These are phyloP conservation scores for Gallinago paraguaiae DNA, from an alignment of 2,113 vertebrate genomes.

Conservation along the genomic window DNA sequence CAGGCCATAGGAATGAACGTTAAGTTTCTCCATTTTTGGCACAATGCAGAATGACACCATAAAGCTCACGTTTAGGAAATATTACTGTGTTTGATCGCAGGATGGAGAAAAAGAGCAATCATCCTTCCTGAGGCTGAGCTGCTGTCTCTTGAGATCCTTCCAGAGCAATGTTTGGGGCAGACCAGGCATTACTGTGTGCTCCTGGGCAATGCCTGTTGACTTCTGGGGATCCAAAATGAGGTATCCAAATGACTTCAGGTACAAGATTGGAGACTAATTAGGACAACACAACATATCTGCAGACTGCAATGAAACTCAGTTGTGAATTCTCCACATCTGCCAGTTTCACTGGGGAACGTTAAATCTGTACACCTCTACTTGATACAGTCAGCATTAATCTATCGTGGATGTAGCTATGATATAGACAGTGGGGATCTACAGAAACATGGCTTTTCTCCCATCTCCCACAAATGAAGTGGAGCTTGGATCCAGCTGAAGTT, in stretches of 20 bases:
- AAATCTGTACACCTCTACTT: neutral
- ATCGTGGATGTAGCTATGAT: neutral
- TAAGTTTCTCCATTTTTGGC: neutral
- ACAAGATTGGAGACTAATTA: neutral
- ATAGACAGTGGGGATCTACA: neutral
- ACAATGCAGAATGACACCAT: neutral
- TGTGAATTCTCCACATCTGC: neutral
- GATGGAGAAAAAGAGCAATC: neutral
- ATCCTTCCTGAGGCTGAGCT: neutral
- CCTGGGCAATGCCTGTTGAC: neutral
- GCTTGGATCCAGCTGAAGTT: neutral
- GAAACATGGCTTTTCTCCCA: neutral
- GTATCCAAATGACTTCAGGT: neutral
- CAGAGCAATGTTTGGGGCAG: neutral
- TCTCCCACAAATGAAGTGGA: neutral
- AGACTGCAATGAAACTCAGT: neutral
- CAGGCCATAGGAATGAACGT: neutral
- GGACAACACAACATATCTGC: neutral
- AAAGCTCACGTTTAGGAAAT: neutral
- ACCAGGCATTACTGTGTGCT: fast-evolving
- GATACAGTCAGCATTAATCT: neutral
- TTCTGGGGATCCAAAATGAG: neutral
- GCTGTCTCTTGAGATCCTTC: neutral
- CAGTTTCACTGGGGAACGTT: neutral
- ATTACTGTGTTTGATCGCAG: neutral